These are phyloP conservation scores for Pegoplata infirma DNA, from an alignment of 2,888 invertebrate species.

Conservation along the genomic window DNA sequence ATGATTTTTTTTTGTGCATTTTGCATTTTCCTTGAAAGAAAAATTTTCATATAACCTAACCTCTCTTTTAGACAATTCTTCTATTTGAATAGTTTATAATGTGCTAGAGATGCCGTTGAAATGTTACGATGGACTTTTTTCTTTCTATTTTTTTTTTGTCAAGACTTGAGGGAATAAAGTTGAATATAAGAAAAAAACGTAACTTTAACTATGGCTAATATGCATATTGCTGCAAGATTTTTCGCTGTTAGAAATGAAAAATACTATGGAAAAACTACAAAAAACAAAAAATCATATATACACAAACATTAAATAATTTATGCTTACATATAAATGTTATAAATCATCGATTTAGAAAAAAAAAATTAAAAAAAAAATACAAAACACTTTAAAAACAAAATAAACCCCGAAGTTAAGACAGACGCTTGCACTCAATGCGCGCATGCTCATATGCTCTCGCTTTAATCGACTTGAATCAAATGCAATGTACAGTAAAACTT, in stretches of 20 bases:
- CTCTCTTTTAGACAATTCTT: constrained; percentile 19
- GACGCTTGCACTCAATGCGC: not conserved
- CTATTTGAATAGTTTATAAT: constrained; percentile 39
- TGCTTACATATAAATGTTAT: constrained; percentile 62
- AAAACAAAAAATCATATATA: constrained; percentile 29
- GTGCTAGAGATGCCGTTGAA: constrained; percentile 51
- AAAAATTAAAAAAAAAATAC: constrained; percentile 27
- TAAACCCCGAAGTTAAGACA: constrained; percentile 7
- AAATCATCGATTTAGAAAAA: constrained; percentile 63
- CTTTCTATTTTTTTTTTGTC: constrained; percentile 31
- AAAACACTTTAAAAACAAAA: constrained; percentile 12
- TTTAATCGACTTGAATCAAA: too few relatives aligned
- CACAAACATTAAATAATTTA: constrained; percentile 62
- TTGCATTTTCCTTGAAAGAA: constrained; percentile 47
- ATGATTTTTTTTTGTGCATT: constrained; percentile 43
- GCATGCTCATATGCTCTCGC: not conserved
- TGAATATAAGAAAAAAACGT: constrained; percentile 27
- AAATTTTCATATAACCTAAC: constrained; percentile 63
- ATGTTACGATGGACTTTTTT: constrained; percentile 6
- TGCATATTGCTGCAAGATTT: constrained; percentile 42
- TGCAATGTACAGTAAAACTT: too few relatives aligned
- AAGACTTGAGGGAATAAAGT: constrained; percentile 55
- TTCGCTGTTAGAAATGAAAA: constrained; percentile 29
- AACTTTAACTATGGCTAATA: constrained; percentile 44
- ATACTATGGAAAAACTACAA: constrained; percentile 13